Percentiles rank a stretch among this genome's conserved stretches.
These are phyloP conservation scores for Ptychochromis oligacanthus DNA, from an alignment of 2,113 vertebrate genomes.

Conservation along the genomic window DNA sequence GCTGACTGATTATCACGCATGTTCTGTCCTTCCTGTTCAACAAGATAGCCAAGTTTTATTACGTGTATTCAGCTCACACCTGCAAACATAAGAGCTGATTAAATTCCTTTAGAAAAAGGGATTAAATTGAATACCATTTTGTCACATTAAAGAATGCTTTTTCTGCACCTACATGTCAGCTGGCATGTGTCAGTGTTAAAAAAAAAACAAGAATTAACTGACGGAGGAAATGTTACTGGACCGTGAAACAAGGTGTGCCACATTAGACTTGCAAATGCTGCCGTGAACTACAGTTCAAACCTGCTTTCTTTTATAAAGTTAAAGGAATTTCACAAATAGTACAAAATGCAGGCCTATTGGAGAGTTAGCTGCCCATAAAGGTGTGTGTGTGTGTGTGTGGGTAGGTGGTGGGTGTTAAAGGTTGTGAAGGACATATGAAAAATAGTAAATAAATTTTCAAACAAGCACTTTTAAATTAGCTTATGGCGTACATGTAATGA, in stretches of 20 bases:
- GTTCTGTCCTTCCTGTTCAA: constrained; percentile 17
- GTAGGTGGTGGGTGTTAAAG: not conserved
- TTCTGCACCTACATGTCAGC: not conserved
- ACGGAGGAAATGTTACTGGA: not conserved
- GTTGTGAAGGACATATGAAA: constrained; percentile 9
- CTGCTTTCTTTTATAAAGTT: not conserved
- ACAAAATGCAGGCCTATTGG: not conserved
- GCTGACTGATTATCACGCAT: not conserved
- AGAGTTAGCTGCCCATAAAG: not conserved
- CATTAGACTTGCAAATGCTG: not conserved
- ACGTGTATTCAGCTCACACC: not conserved
- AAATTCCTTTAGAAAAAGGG: not conserved
- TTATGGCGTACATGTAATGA: constrained; percentile 29
- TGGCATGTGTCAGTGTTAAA: not conserved
- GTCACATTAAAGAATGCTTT: not conserved
- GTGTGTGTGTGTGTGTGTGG: not conserved
- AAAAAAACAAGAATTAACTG: not conserved
- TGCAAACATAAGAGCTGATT: not conserved
- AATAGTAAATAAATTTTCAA: constrained; percentile 23
- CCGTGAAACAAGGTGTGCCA: not conserved
- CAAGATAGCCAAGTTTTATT: constrained; percentile 13
- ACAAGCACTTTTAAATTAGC: constrained; percentile 29
- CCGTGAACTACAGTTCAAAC: not conserved
- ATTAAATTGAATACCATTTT: not conserved
- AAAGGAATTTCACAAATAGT: not conserved